Percentiles rank a stretch among this genome's conserved stretches.
phyloP scores from a whole-genome alignment of 2,113 vertebrate species.

The Oncorhynchus nerka region DNA sequence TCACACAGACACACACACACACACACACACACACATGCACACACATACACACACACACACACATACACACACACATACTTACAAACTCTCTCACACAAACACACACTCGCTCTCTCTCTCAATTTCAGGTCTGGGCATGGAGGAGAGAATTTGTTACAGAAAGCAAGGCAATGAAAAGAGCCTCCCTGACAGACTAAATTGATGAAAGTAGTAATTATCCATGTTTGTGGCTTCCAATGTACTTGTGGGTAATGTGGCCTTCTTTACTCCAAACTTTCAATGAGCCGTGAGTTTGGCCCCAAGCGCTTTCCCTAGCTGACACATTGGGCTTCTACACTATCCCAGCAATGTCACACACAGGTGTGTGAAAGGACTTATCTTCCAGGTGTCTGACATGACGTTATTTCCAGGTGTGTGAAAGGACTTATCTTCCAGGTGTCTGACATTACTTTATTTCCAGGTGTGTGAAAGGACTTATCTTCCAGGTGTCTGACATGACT shows the following conservation, averaged over 20 bases:
- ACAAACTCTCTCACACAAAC: not conserved
- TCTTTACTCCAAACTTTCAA: constrained; percentile 25
- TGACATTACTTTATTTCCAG: no score
- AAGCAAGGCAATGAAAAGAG: constrained; percentile 50
- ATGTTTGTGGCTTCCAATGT: constrained; percentile 17
- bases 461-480: constrained; percentile 27
- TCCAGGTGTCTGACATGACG: no score
- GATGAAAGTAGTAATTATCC: constrained; percentile 53
- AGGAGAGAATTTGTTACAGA: constrained; percentile 34
- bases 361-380: constrained; percentile 27
- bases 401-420: not conserved
- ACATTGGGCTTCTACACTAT: not conserved
- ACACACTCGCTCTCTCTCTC: not conserved
- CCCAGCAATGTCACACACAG: not conserved
- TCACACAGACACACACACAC: not conserved
- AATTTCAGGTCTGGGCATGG: constrained; percentile 48
- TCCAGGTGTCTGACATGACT: no score
- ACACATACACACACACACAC: not conserved
- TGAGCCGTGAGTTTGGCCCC: constrained; percentile 36
- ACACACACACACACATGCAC: constrained; percentile 27
- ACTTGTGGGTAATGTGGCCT: constrained; percentile 38
- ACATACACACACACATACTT: constrained; percentile 8
- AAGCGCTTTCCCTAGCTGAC: constrained; percentile 23
- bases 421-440: constrained; percentile 15
- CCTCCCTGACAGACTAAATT: constrained; percentile 41